Percentiles rank a stretch among this genome's conserved stretches.
These are phyloP conservation scores for Semaprochilodus insignis DNA, from an alignment of 2,797 vertebrate genomes.

Conservation along the genomic window DNA sequence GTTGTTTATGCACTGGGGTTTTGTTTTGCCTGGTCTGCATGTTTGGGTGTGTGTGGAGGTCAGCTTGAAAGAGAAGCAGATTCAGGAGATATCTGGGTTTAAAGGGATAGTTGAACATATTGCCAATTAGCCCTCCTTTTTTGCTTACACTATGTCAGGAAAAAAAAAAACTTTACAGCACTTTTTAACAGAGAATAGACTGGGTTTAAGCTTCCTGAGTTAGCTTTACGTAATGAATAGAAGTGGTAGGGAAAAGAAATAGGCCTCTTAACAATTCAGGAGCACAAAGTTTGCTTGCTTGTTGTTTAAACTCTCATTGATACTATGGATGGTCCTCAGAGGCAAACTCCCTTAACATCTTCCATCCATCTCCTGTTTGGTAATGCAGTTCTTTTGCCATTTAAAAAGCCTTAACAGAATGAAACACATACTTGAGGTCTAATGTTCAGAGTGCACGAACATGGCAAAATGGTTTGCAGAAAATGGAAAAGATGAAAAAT, in stretches of 20 bases:
- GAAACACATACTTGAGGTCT: neutral
- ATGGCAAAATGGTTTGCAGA: neutral
- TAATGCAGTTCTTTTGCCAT: neutral
- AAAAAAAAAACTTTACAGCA: neutral
- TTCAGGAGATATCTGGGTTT: slow-evolving; percentile 3
- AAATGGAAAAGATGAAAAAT: neutral
- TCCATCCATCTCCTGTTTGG: neutral
- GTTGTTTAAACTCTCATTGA: too few species aligned
- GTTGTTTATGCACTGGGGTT: neutral
- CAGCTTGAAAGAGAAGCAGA: neutral
- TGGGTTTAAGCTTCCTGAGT: neutral
- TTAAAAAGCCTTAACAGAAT: neutral
- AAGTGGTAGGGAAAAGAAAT: neutral
- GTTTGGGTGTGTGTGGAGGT: neutral
- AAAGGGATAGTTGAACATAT: slow-evolving; percentile 11
- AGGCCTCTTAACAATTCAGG: neutral
- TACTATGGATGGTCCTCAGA: neutral
- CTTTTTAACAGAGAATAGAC: neutral
- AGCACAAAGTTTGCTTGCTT: neutral
- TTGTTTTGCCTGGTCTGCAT: neutral
- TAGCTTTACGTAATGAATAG: slow-evolving; percentile 12
- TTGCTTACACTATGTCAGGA: slow-evolving; percentile 5
- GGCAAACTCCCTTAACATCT: neutral
- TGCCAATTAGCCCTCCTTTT: slow-evolving; percentile 11
- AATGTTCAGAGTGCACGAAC: neutral